Conservation (phyloP, 1,140 invertebrate genomes). For the Drosophila takahashii region DNA sequence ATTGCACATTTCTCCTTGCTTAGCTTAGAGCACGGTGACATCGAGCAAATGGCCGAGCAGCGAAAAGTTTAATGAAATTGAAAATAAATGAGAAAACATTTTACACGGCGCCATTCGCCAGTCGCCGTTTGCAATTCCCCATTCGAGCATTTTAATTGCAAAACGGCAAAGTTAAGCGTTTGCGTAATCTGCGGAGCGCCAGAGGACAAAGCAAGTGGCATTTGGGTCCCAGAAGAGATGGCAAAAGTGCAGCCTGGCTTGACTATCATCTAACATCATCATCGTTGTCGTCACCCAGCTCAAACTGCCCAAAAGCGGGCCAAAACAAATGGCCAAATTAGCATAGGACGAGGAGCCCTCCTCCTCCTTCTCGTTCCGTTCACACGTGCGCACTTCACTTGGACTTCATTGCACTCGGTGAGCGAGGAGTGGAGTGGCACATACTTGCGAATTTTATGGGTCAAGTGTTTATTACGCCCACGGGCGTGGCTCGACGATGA, state of each 20-base stretch:
- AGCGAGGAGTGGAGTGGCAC: constrained; percentile 57
- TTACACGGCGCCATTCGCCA: constrained; percentile 46
- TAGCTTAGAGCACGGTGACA: constrained; percentile 62
- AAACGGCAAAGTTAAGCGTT: constrained; percentile 60
- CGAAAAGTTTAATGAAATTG: constrained; percentile 80
- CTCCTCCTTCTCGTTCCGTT: constrained; percentile 5
- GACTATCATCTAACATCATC: constrained; percentile 2
- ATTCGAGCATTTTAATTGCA: constrained; percentile 73
- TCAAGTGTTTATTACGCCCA: constrained; percentile 81
- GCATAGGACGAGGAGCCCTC: constrained; percentile 39
- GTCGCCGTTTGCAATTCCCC: constrained; percentile 22
- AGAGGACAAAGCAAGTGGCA: constrained; percentile 63
- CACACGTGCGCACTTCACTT: constrained; percentile 76
- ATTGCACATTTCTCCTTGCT: constrained; percentile 65
- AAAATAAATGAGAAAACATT: constrained; percentile 82
- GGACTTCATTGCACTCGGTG: constrained; percentile 75
- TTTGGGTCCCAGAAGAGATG: constrained; percentile 9
- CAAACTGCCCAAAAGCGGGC: constrained; percentile 11
- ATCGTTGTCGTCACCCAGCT: background rate
- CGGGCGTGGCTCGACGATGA: constrained; percentile 58
- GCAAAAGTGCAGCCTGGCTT: background rate
- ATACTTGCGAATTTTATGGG: constrained; percentile 76
- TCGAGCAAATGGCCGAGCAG: constrained; percentile 67
- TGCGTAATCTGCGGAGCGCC: constrained; percentile 41
- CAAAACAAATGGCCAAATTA: constrained; percentile 77